Evolutionary conservation across 2,797 vertebrate genomes (phyloP), one percentile per base, ranked within the genome.

Genomic region (Sternarchorhynchus goeldii): DNA sequence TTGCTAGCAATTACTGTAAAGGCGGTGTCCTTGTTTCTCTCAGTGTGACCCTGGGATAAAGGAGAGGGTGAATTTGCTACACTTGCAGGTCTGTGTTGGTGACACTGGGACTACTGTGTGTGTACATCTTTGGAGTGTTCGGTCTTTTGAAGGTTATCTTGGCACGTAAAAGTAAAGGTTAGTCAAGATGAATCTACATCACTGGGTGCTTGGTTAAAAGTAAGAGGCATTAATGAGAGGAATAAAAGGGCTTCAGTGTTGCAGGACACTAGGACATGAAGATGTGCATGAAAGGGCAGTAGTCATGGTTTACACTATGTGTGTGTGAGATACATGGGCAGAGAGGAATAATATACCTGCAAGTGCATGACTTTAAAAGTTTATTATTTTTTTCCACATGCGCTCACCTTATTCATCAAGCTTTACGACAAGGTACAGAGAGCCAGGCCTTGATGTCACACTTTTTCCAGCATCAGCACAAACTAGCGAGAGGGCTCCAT

Each of bases 401-500:
- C 78, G 36, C 83, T 64, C 74, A 50, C 78, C 84, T 87, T 82
- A 85, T 83, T 87, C 79, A 84, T 86, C 83, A 84, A 84, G 79
- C 78, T 72, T 82, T 75, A 77, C 66, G 73, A 62, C 31, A 73
- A 82, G 84, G 81, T 84, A 81, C 81, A 78, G 78, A 75, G 74
- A 66, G 60, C 82, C 76, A 75, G 76, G 82, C 81, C 79, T 81
- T 86, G 82, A 84, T 85, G 81, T 83, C 83, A 79, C 32, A 68
- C 80, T 80, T 80, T 86, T 83, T 73, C 75, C 85, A 75, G 79
- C 84, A 84, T 88, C 87, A 87, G 87, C 85, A 86, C 80, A 85
- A 86, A 86, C 73, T 66, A 45, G 76, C 45, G 73, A 58, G 66
- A 77, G 62, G 62, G 73, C 75, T 77, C 75, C 78, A 85, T 75